phyloP scores from a whole-genome alignment of 64 coral and sea anemone species.

The Pocillopora verrucosa region DNA sequence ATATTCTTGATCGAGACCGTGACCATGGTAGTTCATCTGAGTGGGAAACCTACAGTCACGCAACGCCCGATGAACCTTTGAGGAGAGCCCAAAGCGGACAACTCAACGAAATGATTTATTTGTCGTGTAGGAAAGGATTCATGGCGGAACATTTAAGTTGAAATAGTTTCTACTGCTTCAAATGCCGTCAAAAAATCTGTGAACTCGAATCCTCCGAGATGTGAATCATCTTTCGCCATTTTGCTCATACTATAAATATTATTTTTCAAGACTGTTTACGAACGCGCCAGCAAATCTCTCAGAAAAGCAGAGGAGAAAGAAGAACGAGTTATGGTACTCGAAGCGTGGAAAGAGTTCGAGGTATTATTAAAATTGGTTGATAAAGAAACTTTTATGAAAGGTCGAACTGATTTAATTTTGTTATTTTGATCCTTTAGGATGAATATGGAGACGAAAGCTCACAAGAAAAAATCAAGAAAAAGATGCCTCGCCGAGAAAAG shows the following conservation, averaged over 20 bases:
- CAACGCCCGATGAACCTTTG: too few species aligned
- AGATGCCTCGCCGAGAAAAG: conserved; percentile 91
- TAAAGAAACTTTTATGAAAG: background rate
- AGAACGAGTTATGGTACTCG: conserved; percentile 92
- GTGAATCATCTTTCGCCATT: background rate
- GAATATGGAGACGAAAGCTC: background rate
- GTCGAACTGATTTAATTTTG: background rate
- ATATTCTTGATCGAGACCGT: too few species aligned
- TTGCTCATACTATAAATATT: background rate
- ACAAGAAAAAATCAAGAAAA: conserved; percentile 63
- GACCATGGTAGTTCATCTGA: too few species aligned
- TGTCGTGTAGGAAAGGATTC: too few species aligned
- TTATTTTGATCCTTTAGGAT: background rate
- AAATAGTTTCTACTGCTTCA: too few species aligned
- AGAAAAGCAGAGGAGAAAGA: conserved; percentile 83
- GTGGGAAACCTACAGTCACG: too few species aligned
- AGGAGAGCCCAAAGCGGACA: too few species aligned
- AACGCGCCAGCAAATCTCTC: conserved; percentile 79
- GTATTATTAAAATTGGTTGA: conserved; percentile 18
- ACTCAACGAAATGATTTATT: too few species aligned
- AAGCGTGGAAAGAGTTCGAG: conserved; percentile 99
- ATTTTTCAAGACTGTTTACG: conserved; percentile 74
- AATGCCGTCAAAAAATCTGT: too few species aligned
- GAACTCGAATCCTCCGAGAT: too few species aligned
- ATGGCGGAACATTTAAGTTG: too few species aligned